Percentiles rank a stretch among this genome's conserved stretches.
These are phyloP conservation scores for Drosophila ustulata DNA, from an alignment of 2,888 invertebrate genomes.

Conservation along the genomic window DNA sequence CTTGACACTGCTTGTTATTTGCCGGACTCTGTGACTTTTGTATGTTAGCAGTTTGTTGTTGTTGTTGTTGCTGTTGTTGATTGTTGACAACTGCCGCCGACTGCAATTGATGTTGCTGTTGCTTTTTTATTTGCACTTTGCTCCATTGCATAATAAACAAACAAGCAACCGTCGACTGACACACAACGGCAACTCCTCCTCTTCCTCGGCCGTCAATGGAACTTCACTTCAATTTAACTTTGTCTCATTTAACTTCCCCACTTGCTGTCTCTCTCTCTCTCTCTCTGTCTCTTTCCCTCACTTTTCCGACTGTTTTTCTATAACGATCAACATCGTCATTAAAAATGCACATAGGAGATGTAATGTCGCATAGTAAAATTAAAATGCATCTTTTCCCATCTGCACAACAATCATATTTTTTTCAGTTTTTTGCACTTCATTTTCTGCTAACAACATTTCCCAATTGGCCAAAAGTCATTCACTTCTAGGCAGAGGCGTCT, in stretches of 20 bases:
- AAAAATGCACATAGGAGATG: slow-evolving; percentile 20
- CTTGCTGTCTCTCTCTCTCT: slow-evolving; percentile 31
- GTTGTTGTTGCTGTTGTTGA: slow-evolving; percentile 21
- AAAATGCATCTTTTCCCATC: slow-evolving; percentile 48
- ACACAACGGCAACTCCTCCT: neutral
- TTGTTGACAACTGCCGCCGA: slow-evolving; percentile 42
- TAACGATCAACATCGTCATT: slow-evolving; percentile 18
- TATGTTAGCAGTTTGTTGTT: slow-evolving; percentile 34
- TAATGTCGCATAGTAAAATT: slow-evolving; percentile 36
- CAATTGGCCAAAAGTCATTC: slow-evolving; percentile 67
- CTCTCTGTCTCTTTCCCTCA: neutral
- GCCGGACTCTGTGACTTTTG: slow-evolving; percentile 32
- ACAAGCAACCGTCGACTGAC: slow-evolving; percentile 28
- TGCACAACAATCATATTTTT: slow-evolving; percentile 35
- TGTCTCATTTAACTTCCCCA: slow-evolving; percentile 50
- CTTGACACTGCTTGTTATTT: slow-evolving; percentile 10
- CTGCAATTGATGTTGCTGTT: slow-evolving; percentile 27
- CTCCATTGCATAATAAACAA: slow-evolving; percentile 70
- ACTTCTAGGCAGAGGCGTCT: slow-evolving; percentile 32
- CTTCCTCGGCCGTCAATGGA: slow-evolving; percentile 5
- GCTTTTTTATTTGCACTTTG: slow-evolving; percentile 60
- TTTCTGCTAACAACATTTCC: slow-evolving; percentile 20
- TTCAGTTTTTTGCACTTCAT: neutral
- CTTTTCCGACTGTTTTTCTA: neutral
- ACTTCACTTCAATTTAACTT: slow-evolving; percentile 60